A percentile compares a stretch with the other conserved stretches of the same genome.
Evolutionary conservation across 2,113 vertebrate genomes (phyloP).

Genomic region (Coptodon rendalli): DNA sequence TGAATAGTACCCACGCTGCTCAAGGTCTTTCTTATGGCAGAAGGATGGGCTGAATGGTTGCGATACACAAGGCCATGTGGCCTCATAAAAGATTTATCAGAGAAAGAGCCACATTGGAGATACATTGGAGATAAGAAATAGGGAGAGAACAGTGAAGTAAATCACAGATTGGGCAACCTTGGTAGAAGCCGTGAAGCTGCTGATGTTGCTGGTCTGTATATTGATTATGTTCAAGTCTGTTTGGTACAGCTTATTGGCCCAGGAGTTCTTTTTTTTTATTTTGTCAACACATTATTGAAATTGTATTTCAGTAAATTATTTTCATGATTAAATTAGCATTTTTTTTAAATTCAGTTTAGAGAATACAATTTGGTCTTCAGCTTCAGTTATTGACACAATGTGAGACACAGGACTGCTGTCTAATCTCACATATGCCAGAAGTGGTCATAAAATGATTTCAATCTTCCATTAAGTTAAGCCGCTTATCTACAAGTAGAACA

Average conservation of each 20-base stretch:
- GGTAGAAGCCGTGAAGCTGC: neutral
- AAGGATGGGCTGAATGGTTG: neutral
- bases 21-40: neutral
- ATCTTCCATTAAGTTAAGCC: neutral
- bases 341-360: neutral
- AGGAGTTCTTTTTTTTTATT: neutral
- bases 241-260: neutral
- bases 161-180: neutral
- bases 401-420: neutral
- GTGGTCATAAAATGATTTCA: neutral
- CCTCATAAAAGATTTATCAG: neutral
- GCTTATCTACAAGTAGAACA: neutral
- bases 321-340: neutral
- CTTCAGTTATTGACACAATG: neutral
- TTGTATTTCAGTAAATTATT: neutral
- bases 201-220: neutral
- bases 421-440: neutral
- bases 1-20: neutral
- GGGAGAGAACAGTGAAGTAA: neutral
- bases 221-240: rapidly evolving
- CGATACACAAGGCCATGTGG: neutral
- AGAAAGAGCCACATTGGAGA: neutral
- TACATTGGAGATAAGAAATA: neutral
- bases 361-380: neutral
- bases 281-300: neutral